These are phyloP conservation scores for Fopius arisanus DNA, from an alignment of 1,140 invertebrate genomes.

Conservation along the genomic window DNA sequence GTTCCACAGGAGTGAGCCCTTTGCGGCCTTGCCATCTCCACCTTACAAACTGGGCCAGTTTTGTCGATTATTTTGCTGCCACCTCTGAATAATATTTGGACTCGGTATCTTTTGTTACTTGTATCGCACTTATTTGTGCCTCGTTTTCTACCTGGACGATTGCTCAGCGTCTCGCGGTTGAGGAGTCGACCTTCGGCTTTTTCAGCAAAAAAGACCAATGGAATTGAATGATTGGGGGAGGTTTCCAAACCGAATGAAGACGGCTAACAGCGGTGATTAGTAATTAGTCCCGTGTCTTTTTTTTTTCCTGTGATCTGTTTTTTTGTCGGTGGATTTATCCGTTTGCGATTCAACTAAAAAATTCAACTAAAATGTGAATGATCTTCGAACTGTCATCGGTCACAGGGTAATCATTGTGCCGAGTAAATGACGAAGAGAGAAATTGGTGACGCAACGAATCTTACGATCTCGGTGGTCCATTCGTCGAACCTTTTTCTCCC, in stretches of 20 bases:
- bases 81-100: constrained; percentile 15
- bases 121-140: neutral
- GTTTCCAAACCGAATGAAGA: constrained; percentile 4
- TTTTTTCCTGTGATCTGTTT: neutral
- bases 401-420: constrained; percentile 5
- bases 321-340: neutral
- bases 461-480: constrained; percentile 33
- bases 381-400: constrained; percentile 11
- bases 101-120: constrained; percentile 5
- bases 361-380: constrained; percentile 32
- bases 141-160: constrained; percentile 28
- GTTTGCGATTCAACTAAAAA: constrained; percentile 48
- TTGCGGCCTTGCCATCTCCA: neutral
- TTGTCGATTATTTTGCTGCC: constrained; percentile 7
- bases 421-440: neutral
- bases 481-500: constrained; percentile 14
- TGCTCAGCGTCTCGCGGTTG: constrained; percentile 23
- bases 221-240: constrained; percentile 1
- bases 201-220: neutral
- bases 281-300: constrained; percentile 42
- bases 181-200: constrained; percentile 25
- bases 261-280: constrained; percentile 40
- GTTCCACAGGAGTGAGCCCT: neutral
- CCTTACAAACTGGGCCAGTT: neutral
- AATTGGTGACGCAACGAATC: constrained; percentile 25